These are phyloP conservation scores for Meloidogyne chitwoodi DNA, from an alignment of 1,140 invertebrate genomes.

Conservation along the genomic window DNA sequence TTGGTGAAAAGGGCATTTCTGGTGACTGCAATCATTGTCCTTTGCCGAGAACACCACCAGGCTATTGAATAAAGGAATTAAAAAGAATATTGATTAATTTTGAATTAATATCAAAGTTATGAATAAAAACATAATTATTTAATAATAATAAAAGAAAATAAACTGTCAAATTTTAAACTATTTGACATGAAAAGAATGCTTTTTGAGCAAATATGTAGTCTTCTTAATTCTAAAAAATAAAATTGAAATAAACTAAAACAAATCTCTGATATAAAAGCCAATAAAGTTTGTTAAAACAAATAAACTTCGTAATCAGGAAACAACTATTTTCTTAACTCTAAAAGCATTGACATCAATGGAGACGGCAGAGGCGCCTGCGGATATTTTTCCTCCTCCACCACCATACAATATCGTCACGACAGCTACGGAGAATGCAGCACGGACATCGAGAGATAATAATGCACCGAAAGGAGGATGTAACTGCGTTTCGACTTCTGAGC, in stretches of 20 bases:
- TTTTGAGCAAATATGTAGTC: no score
- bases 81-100: background rate
- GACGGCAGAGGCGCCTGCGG: background rate
- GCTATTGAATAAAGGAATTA: slow-evolving; percentile 14
- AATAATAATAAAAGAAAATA: no score
- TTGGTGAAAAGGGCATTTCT: slow-evolving; percentile 18
- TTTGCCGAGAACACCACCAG: slow-evolving; percentile 28
- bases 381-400: background rate
- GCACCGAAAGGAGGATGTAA: background rate
- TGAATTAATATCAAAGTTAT: background rate
- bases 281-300: background rate
- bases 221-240: no score
- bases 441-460: background rate
- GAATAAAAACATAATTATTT: no score
- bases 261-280: background rate
- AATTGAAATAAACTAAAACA: no score
- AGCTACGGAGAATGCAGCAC: background rate
- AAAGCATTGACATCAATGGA: background rate
- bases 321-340: background rate
- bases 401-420: background rate
- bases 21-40: slow-evolving; percentile 31
- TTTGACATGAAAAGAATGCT: no score
- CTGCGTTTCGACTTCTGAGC: background rate
- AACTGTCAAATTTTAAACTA: no score
- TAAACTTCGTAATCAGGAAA: background rate